Evolutionary conservation across 1,140 invertebrate species (phyloP), one percentile per base, ranked within the genome.

Genomic region (Drosophila virilis): DNA sequence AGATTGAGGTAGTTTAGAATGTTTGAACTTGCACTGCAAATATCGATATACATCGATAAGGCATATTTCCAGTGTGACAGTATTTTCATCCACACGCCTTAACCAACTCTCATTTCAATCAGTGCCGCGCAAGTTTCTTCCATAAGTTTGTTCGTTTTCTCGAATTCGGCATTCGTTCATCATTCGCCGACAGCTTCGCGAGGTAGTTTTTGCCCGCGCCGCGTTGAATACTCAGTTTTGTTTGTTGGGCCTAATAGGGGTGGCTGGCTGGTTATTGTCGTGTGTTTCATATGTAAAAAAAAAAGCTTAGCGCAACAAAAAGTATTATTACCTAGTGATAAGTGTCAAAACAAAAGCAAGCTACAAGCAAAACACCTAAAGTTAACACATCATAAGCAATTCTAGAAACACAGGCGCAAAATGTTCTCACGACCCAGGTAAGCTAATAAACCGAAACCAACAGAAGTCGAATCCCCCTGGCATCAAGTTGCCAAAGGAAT

Each of bases 391-490:
- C 43, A 68, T 38, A 69, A 88, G 79, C 72, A 77, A 80, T 79
- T 74, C 52, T 37, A 58, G 32, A 62, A 71, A 62, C 28, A 46
- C 10, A 78, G 77, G 48, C 38, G 22, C 55, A 89, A 68, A 71
- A 91, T 91, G 89, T 82, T 91, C 48, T 85, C 89, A 66, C 80
- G 89, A 50, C 80, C 89, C 65, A 91, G 81, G 89, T 91, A 72
- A 91, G 89, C 48, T 48, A 37, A 43, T 46, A 28, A 28, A 61
- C 35, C 7, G 28, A 46, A 55, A 52, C 61, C 22, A 37, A 50
- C 64, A n/a, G 13, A 50, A 51, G 40, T 8, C 55, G 12, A 40
- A 50, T n/a, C 38, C 57, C 13, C 3, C 22, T 40, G 42, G 40
- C 50, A 35, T 70, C 48, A 55, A 42, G 33, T 50, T 59, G 59